Conservation (phyloP, 2,888 invertebrate genomes). For the Oxycera nigricornis region DNA sequence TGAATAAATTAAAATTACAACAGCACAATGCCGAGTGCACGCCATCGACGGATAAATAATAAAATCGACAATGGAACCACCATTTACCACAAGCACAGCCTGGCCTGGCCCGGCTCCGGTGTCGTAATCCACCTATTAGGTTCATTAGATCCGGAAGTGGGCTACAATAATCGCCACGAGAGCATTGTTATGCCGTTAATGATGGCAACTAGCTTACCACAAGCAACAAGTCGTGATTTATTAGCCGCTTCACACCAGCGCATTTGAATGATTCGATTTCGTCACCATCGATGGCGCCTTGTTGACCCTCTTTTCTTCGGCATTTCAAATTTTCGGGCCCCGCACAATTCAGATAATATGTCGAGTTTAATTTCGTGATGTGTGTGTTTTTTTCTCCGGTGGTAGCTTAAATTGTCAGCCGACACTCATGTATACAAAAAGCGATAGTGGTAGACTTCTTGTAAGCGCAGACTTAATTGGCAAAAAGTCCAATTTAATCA, state of each 20-base stretch:
- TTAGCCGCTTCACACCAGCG: neutral
- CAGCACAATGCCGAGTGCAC: neutral
- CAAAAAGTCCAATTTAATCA: too few species aligned
- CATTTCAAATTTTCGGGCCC: too few species aligned
- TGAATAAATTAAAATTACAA: conserved; percentile 5
- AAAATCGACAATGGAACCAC: neutral
- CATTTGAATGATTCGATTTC: conserved; percentile 3
- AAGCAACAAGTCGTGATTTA: neutral
- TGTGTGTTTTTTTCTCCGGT: too few species aligned
- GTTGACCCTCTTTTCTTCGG: neutral
- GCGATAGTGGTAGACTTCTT: too few species aligned
- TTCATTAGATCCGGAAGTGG: conserved; percentile 17
- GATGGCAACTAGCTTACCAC: neutral
- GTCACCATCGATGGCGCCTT: neutral
- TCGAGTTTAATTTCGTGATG: too few species aligned
- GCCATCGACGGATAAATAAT: neutral
- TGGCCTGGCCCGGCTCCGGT: neutral
- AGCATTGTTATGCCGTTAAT: neutral
- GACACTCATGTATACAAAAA: too few species aligned
- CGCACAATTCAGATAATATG: too few species aligned
- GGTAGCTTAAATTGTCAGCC: too few species aligned
- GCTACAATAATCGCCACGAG: neutral
- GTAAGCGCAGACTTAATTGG: too few species aligned
- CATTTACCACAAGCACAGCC: conserved; percentile 5
- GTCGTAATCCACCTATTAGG: neutral